phyloP scores from a whole-genome alignment of 1,140 invertebrate genomes.

The Panagrolaimus sp. region DNA sequence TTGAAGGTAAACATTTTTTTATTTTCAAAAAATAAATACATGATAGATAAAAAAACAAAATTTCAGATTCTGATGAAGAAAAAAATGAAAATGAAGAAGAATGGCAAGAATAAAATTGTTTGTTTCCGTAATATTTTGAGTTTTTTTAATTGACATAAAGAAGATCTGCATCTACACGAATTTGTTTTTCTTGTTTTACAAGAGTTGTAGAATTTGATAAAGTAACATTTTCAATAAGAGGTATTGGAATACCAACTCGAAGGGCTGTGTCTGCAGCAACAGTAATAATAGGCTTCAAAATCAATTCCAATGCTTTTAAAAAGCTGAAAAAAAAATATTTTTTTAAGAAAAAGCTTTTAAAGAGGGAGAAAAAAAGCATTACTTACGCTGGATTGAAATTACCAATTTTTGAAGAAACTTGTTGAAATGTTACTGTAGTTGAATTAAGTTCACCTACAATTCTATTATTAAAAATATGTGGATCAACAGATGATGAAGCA shows the following conservation, averaged over 20 bases:
- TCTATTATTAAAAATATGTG: conserved; percentile 23
- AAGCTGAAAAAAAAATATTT: conserved; percentile 25
- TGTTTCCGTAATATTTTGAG: no score
- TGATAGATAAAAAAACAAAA: background rate
- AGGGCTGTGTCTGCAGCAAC: conserved; percentile 28
- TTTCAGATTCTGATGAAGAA: conserved; percentile 10
- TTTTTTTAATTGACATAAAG: background rate
- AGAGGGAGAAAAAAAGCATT: background rate
- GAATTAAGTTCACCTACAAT: conserved; percentile 24
- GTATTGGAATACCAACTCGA: conserved; percentile 39
- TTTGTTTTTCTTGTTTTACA: background rate
- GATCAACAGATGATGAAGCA: conserved; percentile 19
- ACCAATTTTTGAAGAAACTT: conserved; percentile 32
- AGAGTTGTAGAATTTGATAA: conserved; percentile 23
- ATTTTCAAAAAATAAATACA: background rate
- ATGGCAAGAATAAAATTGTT: background rate
- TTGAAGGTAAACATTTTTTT: background rate
- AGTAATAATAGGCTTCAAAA: conserved; percentile 31
- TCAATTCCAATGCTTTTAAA: conserved; percentile 21
- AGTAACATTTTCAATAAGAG: conserved; percentile 36
- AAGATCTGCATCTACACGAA: background rate
- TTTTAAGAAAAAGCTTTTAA: conserved; percentile 9
- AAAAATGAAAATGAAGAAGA: conserved; percentile 1
- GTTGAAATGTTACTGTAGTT: conserved; percentile 20
- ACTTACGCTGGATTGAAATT: conserved; percentile 28